Evolutionary conservation across 2,797 vertebrate genomes (phyloP), one percentile per base, ranked within the genome.

Genomic region (Clarias platycephalus): DNA sequence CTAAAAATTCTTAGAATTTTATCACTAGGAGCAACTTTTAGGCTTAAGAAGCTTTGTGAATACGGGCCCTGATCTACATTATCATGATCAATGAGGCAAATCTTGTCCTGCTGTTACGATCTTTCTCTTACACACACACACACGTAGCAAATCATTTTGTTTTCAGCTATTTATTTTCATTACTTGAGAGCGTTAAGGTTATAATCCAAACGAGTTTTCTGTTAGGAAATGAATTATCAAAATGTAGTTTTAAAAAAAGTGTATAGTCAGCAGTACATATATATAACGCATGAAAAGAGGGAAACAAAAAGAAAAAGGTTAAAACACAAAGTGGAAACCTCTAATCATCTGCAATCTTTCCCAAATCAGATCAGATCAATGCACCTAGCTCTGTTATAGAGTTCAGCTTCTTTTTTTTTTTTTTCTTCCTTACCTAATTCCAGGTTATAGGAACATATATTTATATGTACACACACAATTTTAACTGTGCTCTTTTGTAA

Each of bases 211-310:
- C 93, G 94, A 90, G 88, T 93, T 93, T 80, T 83, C 93, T 93
- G 93, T 94, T 95, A 94, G 93, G 93, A 95, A 94, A 95, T 93
- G 88, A 94, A 94, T 95, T 95, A 95, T 95, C 93, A 95, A 95
- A 95, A 95, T 92, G 94, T 93, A 91, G 91, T 93, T 94, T 95
- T 94, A 94, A 95, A 83, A 89, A 95, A 95, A 94, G 94, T 94
- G 92, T 93, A 94, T 91, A 94, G 91, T 94, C 91, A 92, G 93
- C 93, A 91, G 93, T 93, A 94, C 93, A 94, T 92, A 93, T 92
- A 92, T 92, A 93, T 83, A 83, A 83, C 72, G 63, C 71, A 83
- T 62, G 57, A 92, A 88, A 93, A 86, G 80, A 93, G 89, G 83
- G 88, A 91, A 90, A 83, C 91, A 28, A 75, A 85, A 82, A 88